Conservation (phyloP, 2,797 vertebrate species). For the Pantherophis alleghaniensis region DNA sequence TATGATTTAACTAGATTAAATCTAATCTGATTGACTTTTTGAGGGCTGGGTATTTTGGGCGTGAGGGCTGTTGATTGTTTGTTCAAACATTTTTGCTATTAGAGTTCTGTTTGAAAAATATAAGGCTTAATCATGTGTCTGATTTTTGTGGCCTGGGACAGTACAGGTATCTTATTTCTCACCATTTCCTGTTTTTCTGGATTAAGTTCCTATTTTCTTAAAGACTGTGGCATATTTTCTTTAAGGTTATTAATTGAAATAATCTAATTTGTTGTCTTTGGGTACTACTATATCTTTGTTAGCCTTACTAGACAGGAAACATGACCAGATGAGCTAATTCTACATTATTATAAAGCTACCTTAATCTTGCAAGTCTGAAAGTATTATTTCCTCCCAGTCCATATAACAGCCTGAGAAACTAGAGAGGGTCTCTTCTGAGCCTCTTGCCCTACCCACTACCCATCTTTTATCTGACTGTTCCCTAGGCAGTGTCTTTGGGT, state of each 20-base stretch:
- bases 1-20: neutral
- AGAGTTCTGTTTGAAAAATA: neutral
- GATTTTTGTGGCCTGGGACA: neutral
- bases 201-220: neutral
- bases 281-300: neutral
- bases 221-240: neutral
- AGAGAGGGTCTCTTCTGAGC: neutral
- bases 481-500: neutral
- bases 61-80: neutral
- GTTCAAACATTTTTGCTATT: neutral
- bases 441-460: neutral
- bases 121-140: neutral
- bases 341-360: neutral
- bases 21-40: neutral
- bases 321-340: neutral
- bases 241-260: neutral
- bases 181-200: neutral
- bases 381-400: neutral
- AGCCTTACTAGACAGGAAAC: neutral
- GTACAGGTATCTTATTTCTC: neutral
- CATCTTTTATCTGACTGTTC: neutral
- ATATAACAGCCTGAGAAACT: neutral
- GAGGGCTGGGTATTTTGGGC: neutral
- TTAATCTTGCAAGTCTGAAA: neutral
- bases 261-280: neutral